These are phyloP conservation scores for Erpetoichthys calabaricus DNA, from an alignment of 2,797 vertebrate genomes.

Conservation along the genomic window DNA sequence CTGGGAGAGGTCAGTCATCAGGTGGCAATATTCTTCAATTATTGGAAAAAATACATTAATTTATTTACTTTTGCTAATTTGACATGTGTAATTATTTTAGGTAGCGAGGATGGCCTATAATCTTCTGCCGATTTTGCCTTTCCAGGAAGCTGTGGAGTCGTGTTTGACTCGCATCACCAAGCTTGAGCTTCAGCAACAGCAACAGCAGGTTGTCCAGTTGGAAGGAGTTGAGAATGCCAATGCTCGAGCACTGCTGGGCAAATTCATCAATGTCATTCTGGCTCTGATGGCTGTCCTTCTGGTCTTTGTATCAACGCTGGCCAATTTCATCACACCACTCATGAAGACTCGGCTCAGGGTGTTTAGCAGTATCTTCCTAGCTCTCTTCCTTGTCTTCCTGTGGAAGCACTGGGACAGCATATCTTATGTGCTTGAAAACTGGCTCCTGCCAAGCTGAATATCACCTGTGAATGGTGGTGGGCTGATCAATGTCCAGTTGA, in stretches of 20 bases:
- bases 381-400: conserved; percentile 71
- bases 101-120: no score
- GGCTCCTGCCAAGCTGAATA: conserved; percentile 73
- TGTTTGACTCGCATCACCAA: conserved; percentile 92
- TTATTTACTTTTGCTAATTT: no score
- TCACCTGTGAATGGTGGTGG: no score
- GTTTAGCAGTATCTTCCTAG: conserved; percentile 68
- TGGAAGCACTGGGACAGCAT: conserved; percentile 93
- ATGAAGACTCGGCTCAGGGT: conserved; percentile 88
- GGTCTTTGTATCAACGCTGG: conserved; percentile 92
- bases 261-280: conserved; percentile 95
- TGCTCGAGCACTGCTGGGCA: conserved; percentile 85
- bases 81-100: no score
- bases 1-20: no score
- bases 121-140: not conserved
- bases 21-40: no score
- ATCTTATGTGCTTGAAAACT: conserved; percentile 68
- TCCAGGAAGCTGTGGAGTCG: conserved; percentile 87
- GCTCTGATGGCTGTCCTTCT: conserved; percentile 94
- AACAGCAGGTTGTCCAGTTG: conserved; percentile 94
- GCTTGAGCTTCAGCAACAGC: conserved; percentile 92
- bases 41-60: no score
- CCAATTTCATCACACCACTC: conserved; percentile 95
- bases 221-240: conserved; percentile 96
- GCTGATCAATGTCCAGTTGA: no score